Evolutionary conservation across 2,888 invertebrate genomes (phyloP), one percentile per base, ranked within the genome.

Genomic region (Iselma pallidipennis): DNA sequence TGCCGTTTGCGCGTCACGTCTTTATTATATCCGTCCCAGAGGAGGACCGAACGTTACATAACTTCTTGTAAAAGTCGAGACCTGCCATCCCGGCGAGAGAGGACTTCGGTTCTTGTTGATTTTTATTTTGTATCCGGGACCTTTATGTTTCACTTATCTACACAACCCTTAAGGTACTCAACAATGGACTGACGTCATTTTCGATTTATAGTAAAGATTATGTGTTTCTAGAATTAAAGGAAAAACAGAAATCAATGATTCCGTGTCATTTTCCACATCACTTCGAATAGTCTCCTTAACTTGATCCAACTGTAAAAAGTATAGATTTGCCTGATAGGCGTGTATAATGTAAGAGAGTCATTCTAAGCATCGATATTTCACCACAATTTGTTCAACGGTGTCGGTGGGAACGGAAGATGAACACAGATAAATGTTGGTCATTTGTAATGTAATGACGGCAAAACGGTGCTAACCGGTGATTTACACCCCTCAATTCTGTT

Each of bases 1-100:
- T 74, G 76, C 75, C 78, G 80, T 81, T 81, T 81, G 78, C 80
- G 74, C 78, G 80, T 82, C 82, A 82, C 81, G 82, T 82, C 80
- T 80, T 82, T 81, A 82, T 82, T 82, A 82, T 82, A 82, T 81
- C 77, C 78, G 72, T 80, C 82, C 81, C 80, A 68, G 81, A 78
- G 81, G 70, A 73, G 73, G 76, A 79, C 80, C 80, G 81, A 81
- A 80, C 76, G 81, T 80, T 81, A 82, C 81, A 82, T 82, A 82
- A 82, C 81, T 82, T 80, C 81, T 80, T 79, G 80, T 81, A 80
- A 81, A 81, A 81, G 80, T 80, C 79, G 74, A 75, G 76, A 78
- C 80, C 76, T 75, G 74, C 71, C 70, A 68, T 71, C 74, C 73
- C 70, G 64, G 42, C 71, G 72, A 74, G 72, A 71, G 70, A 68